These are phyloP conservation scores for Drosophila buzzatii DNA, from an alignment of 2,888 invertebrate genomes.

Conservation along the genomic window DNA sequence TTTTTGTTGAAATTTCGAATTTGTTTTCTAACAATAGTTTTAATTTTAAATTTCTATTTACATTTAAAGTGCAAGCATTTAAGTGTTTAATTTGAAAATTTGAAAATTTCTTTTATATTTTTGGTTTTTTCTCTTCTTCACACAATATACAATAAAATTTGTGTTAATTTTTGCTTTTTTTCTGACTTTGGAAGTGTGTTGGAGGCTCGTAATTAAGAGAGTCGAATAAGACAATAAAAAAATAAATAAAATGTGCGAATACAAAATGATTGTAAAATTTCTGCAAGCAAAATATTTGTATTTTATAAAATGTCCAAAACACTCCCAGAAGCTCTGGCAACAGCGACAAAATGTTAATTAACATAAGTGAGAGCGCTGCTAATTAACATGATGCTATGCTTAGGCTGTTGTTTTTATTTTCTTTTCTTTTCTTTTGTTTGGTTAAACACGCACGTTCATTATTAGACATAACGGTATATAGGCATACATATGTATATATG, in stretches of 20 bases:
- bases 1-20: constrained; percentile 20
- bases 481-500: constrained; percentile 43
- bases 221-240: constrained; percentile 3
- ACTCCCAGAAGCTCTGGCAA: constrained; percentile 29
- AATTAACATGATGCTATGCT: constrained; percentile 25
- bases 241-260: constrained; percentile 32
- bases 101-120: constrained; percentile 44
- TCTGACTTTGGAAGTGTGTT: constrained; percentile 50
- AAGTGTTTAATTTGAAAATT: constrained; percentile 25
- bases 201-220: constrained; percentile 14
- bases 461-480: constrained; percentile 38
- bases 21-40: constrained; percentile 10
- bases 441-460: too few species aligned
- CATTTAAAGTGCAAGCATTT: constrained; percentile 47
- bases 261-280: constrained; percentile 13
- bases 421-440: too few species aligned
- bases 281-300: constrained; percentile 7
- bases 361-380: constrained; percentile 20
- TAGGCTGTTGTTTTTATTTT: constrained; percentile 5
- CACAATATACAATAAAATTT: constrained; percentile 38
- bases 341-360: constrained; percentile 24
- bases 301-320: constrained; percentile 19
- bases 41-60: constrained; percentile 32
- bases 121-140: constrained; percentile 31
- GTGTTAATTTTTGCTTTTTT: constrained; percentile 25